A percentile compares a stretch with the other conserved stretches of the same genome.
Evolutionary conservation across 2,888 invertebrate species (phyloP).

Genomic region (Chrysina gloriosa): DNA sequence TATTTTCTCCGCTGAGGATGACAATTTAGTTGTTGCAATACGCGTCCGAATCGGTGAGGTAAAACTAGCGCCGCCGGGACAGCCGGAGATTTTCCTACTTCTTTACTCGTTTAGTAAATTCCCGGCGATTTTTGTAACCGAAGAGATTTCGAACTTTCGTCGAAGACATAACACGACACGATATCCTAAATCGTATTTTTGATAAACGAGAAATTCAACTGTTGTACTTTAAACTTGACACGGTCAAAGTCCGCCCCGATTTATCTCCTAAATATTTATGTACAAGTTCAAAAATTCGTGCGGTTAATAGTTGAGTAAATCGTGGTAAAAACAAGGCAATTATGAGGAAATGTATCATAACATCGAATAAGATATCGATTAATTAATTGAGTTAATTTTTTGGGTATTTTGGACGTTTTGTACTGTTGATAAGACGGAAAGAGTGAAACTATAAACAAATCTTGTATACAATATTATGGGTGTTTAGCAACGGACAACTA

Average conservation of each 20-base stretch:
- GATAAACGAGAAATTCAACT: constrained; percentile 2
- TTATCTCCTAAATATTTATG: not conserved
- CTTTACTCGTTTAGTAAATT: too few relatives aligned
- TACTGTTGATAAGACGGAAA: too few relatives aligned
- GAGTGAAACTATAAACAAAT: too few relatives aligned
- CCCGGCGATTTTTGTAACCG: too few relatives aligned
- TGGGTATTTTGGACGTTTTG: not conserved
- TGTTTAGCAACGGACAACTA: too few relatives aligned
- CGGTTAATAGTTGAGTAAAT: not conserved
- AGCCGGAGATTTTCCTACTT: too few relatives aligned
- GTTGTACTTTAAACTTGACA: constrained; percentile 1
- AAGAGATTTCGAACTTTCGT: too few relatives aligned
- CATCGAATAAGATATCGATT: not conserved
- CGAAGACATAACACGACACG: not conserved
- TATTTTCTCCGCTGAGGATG: too few relatives aligned
- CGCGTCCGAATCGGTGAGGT: too few relatives aligned
- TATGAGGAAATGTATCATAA: not conserved
- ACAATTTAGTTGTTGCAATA: too few relatives aligned
- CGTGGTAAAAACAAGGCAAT: not conserved
- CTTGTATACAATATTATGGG: too few relatives aligned
- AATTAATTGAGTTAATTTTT: not conserved
- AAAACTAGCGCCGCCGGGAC: too few relatives aligned
- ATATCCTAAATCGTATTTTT: not conserved
- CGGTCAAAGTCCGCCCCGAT: not conserved
- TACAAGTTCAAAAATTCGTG: not conserved